Evolutionary conservation across 2,888 invertebrate genomes (phyloP).

Genomic region (Tenthredo distinguenda): DNA sequence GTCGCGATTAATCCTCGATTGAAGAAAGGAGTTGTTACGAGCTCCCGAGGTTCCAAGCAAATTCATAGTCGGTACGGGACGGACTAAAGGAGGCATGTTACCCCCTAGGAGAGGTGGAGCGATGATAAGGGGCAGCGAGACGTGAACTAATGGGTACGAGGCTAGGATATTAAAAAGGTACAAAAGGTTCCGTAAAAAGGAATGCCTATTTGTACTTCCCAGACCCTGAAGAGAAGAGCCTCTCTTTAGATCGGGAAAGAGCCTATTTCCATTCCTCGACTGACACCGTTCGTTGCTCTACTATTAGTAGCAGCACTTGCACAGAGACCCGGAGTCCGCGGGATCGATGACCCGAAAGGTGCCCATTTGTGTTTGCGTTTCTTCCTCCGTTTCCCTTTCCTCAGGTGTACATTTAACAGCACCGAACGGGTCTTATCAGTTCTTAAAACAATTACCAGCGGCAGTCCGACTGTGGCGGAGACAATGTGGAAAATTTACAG

Average conservation of each 20-base stretch:
- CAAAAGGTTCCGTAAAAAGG: slow-evolving; percentile 35
- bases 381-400: background rate
- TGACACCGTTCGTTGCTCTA: slow-evolving; percentile 1
- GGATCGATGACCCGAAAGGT: slow-evolving; percentile 9
- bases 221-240: background rate
- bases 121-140: slow-evolving; percentile 35
- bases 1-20: slow-evolving; percentile 1
- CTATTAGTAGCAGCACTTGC: background rate
- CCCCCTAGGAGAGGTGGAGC: background rate
- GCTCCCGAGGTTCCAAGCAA: background rate
- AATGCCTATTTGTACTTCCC: slow-evolving; percentile 36
- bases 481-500: background rate
- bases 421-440: slow-evolving; percentile 10
- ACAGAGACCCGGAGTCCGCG: background rate
- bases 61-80: background rate
- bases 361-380: background rate
- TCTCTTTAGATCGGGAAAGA: slow-evolving; percentile 11
- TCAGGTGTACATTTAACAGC: background rate
- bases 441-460: slow-evolving; percentile 5
- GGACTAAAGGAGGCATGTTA: background rate
- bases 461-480: background rate
- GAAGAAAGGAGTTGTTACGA: slow-evolving; percentile 7
- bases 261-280: background rate
- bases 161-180: slow-evolving; percentile 45
- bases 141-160: background rate